phyloP scores from a whole-genome alignment of 2,888 invertebrate genomes.

The Mechanitis messenoides region DNA sequence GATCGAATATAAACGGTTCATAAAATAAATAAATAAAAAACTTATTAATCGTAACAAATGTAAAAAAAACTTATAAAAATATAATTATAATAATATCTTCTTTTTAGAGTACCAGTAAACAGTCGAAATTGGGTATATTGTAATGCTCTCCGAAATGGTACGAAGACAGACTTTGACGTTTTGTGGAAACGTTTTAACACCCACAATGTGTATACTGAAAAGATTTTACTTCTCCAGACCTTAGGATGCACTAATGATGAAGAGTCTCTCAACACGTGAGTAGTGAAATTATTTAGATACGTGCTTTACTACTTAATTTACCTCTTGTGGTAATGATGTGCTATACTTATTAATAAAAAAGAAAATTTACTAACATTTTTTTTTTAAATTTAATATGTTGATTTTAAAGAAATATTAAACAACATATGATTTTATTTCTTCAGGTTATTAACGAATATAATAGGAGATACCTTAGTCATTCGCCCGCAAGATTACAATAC shows the following conservation, averaged over 20 bases:
- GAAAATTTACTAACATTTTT: too few relatives aligned
- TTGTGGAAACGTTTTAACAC: constrained; percentile 78
- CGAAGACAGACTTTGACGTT: constrained; percentile 78
- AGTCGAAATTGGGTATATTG: constrained; percentile 85
- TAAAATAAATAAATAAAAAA: too few relatives aligned
- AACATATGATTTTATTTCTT: constrained; percentile 7
- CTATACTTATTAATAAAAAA: too few relatives aligned
- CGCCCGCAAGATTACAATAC: constrained; percentile 67
- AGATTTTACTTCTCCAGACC: constrained; percentile 78
- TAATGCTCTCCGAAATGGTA: constrained; percentile 81
- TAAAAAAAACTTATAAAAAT: too few relatives aligned
- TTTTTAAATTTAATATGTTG: not conserved
- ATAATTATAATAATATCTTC: not conserved
- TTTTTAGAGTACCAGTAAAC: constrained; percentile 54
- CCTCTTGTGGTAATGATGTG: too few relatives aligned
- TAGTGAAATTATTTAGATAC: constrained; percentile 13
- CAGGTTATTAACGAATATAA: constrained; percentile 51
- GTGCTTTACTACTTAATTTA: too few relatives aligned
- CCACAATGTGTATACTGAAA: constrained; percentile 81
- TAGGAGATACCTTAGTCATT: constrained; percentile 49
- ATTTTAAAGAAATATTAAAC: not conserved
- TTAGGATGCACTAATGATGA: constrained; percentile 81
- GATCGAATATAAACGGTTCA: too few relatives aligned
- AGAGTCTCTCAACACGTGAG: constrained; percentile 68
- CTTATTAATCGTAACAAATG: too few relatives aligned